Percentiles rank a stretch among this genome's conserved stretches.
Evolutionary conservation across 1,140 invertebrate genomes (phyloP).

Genomic region (Apis mellifera): DNA sequence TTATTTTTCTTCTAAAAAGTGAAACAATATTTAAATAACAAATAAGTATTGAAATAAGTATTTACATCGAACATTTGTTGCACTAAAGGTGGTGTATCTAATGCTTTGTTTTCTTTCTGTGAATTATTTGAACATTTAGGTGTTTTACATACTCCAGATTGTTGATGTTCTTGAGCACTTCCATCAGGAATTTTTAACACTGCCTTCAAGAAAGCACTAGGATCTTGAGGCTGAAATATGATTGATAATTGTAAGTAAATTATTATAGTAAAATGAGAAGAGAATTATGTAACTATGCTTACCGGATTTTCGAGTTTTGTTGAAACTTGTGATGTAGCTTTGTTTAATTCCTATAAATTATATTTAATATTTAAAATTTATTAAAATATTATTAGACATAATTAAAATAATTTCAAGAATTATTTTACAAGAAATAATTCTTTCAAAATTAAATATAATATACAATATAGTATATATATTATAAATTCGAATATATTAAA

Average conservation of each 20-base stretch:
- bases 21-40: conserved; percentile 4
- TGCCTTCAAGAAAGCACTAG: conserved; percentile 77
- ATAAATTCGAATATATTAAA: no score
- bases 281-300: conserved; percentile 27
- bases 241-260: background rate
- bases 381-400: background rate
- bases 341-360: conserved; percentile 42
- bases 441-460: no score
- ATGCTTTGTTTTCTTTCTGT: conserved; percentile 59
- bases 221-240: conserved; percentile 71
- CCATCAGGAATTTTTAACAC: conserved; percentile 77
- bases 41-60: conserved; percentile 31
- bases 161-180: conserved; percentile 44
- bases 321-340: conserved; percentile 3
- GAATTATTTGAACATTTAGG: background rate
- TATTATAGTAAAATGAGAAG: background rate
- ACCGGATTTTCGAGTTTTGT: conserved; percentile 45
- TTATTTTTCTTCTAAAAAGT: conserved; percentile 20
- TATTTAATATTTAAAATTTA: background rate
- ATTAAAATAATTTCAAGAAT: background rate
- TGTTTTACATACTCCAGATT: background rate
- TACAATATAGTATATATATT: no score
- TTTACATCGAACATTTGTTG: conserved; percentile 78
- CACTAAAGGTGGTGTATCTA: conserved; percentile 74
- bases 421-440: no score